These are phyloP conservation scores for Falcunculus frontatus DNA, from an alignment of 2,113 vertebrate species.

Conservation along the genomic window DNA sequence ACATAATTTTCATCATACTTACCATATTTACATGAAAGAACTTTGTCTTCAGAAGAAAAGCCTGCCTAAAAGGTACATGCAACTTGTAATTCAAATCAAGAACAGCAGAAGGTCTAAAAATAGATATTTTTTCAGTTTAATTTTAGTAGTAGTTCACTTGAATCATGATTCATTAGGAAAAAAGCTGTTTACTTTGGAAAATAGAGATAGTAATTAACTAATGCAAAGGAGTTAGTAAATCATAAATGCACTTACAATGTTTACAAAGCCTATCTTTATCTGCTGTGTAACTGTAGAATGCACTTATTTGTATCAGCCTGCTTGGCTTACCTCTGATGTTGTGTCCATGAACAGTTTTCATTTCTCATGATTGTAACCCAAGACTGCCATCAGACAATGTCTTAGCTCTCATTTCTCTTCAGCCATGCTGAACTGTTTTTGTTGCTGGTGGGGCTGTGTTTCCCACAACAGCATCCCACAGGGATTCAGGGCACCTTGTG, in stretches of 20 bases:
- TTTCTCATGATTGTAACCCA: conserved; percentile 78
- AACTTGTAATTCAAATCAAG: background rate
- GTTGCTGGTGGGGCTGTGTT: conserved; percentile 59
- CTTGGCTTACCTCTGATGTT: conserved; percentile 65
- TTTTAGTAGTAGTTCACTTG: background rate
- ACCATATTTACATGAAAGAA: background rate
- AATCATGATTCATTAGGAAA: conserved; percentile 18
- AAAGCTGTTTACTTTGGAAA: conserved; percentile 36
- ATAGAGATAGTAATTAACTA: conserved; percentile 44
- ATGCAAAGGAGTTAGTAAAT: conserved; percentile 47
- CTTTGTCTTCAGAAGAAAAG: background rate
- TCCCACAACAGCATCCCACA: conserved; percentile 33
- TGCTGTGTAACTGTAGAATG: conserved; percentile 52
- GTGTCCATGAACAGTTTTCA: conserved; percentile 73
- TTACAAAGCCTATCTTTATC: conserved; percentile 26
- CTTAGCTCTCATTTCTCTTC: conserved; percentile 67
- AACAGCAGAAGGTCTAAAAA: conserved; percentile 9
- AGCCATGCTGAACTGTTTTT: conserved; percentile 22
- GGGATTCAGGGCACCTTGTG: conserved; percentile 53
- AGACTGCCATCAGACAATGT: conserved; percentile 80
- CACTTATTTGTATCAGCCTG: conserved; percentile 25
- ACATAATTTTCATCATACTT: background rate
- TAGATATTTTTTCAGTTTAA: conserved; percentile 12
- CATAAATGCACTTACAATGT: conserved; percentile 19
- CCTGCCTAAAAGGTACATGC: background rate